Evolutionary conservation across 2,888 invertebrate species (phyloP), one percentile per base, ranked within the genome.

Genomic region (Epistrophella euchroma): DNA sequence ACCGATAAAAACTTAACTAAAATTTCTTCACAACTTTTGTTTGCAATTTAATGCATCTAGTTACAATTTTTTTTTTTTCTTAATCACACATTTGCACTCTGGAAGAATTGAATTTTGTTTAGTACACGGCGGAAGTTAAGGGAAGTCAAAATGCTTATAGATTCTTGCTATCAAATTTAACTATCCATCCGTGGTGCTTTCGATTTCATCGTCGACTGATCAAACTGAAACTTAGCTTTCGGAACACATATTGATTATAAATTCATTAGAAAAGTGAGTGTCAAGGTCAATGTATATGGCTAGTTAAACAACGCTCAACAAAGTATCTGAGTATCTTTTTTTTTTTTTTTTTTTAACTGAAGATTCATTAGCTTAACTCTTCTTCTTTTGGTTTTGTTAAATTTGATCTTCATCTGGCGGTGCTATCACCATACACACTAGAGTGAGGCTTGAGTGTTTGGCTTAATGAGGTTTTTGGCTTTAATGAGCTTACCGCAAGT

Each of bases 191-290:
- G 91, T 88, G 89, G 88, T 89, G 91, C 90, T 91, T 90, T 91
- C 90, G 90, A 88, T 90, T 89, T 90, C 90, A 89, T 89, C 88
- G 89, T 89, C 90, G 92, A 91, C 91, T 91, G 90, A 90, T 89
- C 82, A 68, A 66, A 62, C 74, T 47, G 84, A 89, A 89, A 82
- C 89, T 89, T 87, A 88, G 88, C 90, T 91, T 89, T 90, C 90
- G 89, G 91, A 87, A 79, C 78, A 58, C 68, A 84, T 75, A 79
- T 80, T 74, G 76, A 88, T 78, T 84, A 87, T 76, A 88, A 84
- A 83, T 81, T 80, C 78, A 64, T 83, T 76, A 89, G 90, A 89
- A 90, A 90, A 90, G 91, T 90, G 90, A 91, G 92, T 91, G 91
- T 92, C 91, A 91, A 91, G 91, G 91, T 91, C 90, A 90, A 89